Conservation (phyloP, 2,797 vertebrate genomes). For the Leucoraja ocellata region DNA sequence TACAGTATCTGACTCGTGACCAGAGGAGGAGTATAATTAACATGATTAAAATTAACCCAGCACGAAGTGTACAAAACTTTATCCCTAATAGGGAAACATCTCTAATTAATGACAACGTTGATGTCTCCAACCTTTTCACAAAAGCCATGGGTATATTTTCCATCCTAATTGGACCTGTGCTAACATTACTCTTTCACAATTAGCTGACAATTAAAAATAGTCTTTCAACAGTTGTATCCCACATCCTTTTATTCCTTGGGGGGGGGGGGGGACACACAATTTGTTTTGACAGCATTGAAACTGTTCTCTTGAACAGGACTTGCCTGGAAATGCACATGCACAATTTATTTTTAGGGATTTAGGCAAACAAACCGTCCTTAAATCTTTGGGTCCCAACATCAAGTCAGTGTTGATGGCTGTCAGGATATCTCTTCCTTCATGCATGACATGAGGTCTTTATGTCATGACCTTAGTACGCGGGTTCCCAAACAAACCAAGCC, state of each 20-base stretch:
- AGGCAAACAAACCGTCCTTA: neutral
- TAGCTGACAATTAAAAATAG: slow-evolving; percentile 12
- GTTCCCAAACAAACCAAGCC: neutral
- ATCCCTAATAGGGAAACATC: neutral
- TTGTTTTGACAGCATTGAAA: neutral
- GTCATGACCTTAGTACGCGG: too few species aligned
- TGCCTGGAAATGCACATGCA: neutral
- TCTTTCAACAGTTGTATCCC: neutral
- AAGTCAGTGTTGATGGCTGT: neutral
- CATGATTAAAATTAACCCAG: neutral
- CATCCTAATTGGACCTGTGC: neutral
- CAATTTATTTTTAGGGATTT: neutral
- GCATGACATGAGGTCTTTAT: neutral
- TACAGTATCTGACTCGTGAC: neutral
- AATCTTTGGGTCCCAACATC: neutral
- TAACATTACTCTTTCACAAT: neutral
- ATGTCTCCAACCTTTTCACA: slow-evolving; percentile 1
- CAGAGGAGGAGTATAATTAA: neutral
- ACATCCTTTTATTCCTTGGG: neutral
- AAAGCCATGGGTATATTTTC: neutral
- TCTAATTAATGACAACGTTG: neutral
- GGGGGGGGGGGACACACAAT: neutral
- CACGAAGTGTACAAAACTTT: neutral
- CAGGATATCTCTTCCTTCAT: neutral
- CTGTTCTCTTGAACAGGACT: neutral